These are phyloP conservation scores for Alentia gelatinosa DNA, from an alignment of 2,888 invertebrate genomes.

Conservation along the genomic window DNA sequence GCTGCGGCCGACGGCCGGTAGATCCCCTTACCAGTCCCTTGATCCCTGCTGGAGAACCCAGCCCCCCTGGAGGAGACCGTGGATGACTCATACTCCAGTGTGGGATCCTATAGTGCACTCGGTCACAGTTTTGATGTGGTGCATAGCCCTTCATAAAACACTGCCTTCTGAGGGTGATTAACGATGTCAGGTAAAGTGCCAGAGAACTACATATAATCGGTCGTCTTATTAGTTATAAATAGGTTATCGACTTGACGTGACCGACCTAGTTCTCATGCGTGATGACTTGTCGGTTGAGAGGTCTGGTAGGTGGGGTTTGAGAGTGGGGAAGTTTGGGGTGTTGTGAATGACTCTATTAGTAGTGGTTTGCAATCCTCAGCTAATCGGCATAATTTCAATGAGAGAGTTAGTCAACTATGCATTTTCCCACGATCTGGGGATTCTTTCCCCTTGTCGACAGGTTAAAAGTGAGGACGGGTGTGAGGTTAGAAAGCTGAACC, in stretches of 20 bases:
- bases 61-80: not conserved
- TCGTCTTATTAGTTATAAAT: not conserved
- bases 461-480: too few species aligned
- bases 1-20: slow-evolving; percentile 5
- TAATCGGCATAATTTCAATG: not conserved
- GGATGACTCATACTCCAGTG: not conserved
- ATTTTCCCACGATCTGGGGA: not conserved
- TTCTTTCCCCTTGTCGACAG: too few species aligned
- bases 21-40: slow-evolving; percentile 30
- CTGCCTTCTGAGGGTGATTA: too few species aligned
- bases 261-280: not conserved
- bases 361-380: not conserved
- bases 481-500: too few species aligned
- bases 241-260: not conserved
- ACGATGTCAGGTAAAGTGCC: too few species aligned
- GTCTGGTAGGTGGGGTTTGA: too few species aligned
- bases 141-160: too few species aligned
- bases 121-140: too few species aligned
- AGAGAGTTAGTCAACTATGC: not conserved
- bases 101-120: not conserved
- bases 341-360: not conserved
- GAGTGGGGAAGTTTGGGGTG: too few species aligned
- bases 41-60: slow-evolving; percentile 16
- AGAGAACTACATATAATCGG: too few species aligned
- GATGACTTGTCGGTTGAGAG: not conserved